Evolutionary conservation across 2,888 invertebrate genomes (phyloP).

Genomic region (Oscheius sp.): DNA sequence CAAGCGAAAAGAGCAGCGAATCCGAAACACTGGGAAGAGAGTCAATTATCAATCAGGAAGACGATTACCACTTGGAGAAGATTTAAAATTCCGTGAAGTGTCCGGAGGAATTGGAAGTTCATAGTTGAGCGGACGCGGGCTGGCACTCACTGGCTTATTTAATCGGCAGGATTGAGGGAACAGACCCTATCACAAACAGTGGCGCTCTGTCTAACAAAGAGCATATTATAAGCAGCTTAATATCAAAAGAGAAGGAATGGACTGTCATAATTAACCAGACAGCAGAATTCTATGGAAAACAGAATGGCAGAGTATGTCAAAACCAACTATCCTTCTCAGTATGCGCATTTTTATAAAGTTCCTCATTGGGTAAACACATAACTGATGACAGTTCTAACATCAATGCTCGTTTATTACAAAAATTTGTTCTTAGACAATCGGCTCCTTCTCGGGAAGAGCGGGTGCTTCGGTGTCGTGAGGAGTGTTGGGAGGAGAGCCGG

Average conservation of each 20-base stretch:
- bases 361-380: too few relatives aligned
- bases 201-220: slow-evolving; percentile 22
- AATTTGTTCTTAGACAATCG: slow-evolving; percentile 3
- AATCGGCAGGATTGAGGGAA: slow-evolving; percentile 34
- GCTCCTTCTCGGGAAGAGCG: background rate
- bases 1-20: slow-evolving; percentile 31
- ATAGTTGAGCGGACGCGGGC: slow-evolving; percentile 18
- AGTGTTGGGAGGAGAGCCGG: background rate
- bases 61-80: slow-evolving; percentile 20
- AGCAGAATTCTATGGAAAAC: background rate
- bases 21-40: slow-evolving; percentile 6
- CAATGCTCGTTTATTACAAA: background rate
- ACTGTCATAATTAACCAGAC: background rate
- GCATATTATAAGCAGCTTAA: slow-evolving; percentile 12
- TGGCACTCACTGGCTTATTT: slow-evolving; percentile 24
- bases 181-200: slow-evolving; percentile 34
- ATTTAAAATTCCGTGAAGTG: slow-evolving; percentile 29
- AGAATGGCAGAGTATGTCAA: too few relatives aligned
- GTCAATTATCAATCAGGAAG: background rate
- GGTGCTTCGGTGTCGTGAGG: background rate
- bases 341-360: too few relatives aligned
- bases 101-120: slow-evolving; percentile 20
- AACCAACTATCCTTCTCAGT: too few relatives aligned
- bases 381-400: background rate
- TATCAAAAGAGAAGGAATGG: background rate